Evolutionary conservation across 2,888 invertebrate species (phyloP), one percentile per base, ranked within the genome.

Genomic region (Dryocosmus kuriphilus): DNA sequence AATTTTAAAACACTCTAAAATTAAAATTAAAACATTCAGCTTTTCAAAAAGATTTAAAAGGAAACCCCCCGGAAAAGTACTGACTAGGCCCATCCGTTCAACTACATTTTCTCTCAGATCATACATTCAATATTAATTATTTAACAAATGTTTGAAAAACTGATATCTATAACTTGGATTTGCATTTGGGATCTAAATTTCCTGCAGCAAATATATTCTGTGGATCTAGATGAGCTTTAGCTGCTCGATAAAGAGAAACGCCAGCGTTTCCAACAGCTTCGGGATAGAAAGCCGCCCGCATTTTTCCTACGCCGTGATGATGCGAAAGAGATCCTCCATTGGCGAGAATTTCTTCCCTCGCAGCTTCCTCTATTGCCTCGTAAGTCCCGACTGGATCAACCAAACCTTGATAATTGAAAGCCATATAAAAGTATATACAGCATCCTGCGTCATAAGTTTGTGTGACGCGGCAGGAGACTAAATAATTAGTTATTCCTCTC

Each of bases 381-480:
- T 98, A 98, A 0, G 96, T 93, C 6, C 93, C 92, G 0, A 98
- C 95, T 0, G 97, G 96, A 89, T 97, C 94, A 30, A 4, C 80
- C 51, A 94, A 92, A 22, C 93, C 93, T 0, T 89, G 88, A 82
- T 94, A 94, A 90, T 96, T 96, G 92, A 97, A 96, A 55, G 96
- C 96, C 93, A 99, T 97, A 93, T 98, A 97, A 92, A 98, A 97
- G 90, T 99, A 99, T 74, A 99, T 95, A 90, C 98, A 98, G 86
- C 98, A 98, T 0, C 99, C 99, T 0, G 97, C 96, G 89, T 99
- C 99, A 90, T 99, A 98, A 30, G 98, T 98, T 92, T 99, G 99
- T 11, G 99, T 99, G 14, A 99, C 96, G 0, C 97, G 94, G 86
- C 96, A 96, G 16, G 96, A 96, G 73, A 97, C 93, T 81, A 96